These are phyloP conservation scores for Lochmaea capreae DNA, from an alignment of 2,888 invertebrate genomes.

Conservation along the genomic window DNA sequence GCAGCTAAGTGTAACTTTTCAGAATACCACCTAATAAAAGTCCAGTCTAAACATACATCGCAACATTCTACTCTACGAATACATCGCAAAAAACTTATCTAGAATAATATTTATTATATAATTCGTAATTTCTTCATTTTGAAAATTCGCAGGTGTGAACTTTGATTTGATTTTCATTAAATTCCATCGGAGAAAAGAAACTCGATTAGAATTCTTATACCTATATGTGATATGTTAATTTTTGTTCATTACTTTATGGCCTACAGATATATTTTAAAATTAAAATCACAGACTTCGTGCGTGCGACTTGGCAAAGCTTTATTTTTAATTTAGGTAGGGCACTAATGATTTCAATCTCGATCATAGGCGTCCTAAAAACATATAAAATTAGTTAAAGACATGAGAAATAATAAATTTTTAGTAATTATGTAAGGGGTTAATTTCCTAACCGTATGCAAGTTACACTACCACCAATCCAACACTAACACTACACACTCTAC, in stretches of 20 bases:
- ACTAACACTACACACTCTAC: too few relatives aligned
- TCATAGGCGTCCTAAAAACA: background rate
- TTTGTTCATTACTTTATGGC: slow-evolving; percentile 17
- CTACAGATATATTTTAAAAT: slow-evolving; percentile 35
- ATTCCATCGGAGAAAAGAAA: slow-evolving; percentile 21
- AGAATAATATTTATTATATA: background rate
- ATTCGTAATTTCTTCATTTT: slow-evolving; percentile 5
- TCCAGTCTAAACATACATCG: background rate
- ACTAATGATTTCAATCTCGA: slow-evolving; percentile 17
- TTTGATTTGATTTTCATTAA: slow-evolving; percentile 10
- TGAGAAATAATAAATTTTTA: too few relatives aligned
- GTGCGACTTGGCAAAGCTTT: slow-evolving; percentile 16
- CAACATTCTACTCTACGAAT: background rate
- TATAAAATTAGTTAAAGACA: background rate
- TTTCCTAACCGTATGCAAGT: too few relatives aligned
- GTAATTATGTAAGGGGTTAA: too few relatives aligned
- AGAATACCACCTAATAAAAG: too few relatives aligned
- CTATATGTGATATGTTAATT: slow-evolving; percentile 14
- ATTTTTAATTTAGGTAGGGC: slow-evolving; percentile 26
- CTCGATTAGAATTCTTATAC: slow-evolving; percentile 13
- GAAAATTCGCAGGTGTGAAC: slow-evolving; percentile 7
- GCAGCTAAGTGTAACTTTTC: too few relatives aligned
- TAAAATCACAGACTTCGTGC: slow-evolving; percentile 32
- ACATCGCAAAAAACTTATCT: too few relatives aligned
- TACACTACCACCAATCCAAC: too few relatives aligned